Evolutionary conservation across 2,113 vertebrate species (phyloP), one percentile per base, ranked within the genome.

Genomic region (Globicephala melas): DNA sequence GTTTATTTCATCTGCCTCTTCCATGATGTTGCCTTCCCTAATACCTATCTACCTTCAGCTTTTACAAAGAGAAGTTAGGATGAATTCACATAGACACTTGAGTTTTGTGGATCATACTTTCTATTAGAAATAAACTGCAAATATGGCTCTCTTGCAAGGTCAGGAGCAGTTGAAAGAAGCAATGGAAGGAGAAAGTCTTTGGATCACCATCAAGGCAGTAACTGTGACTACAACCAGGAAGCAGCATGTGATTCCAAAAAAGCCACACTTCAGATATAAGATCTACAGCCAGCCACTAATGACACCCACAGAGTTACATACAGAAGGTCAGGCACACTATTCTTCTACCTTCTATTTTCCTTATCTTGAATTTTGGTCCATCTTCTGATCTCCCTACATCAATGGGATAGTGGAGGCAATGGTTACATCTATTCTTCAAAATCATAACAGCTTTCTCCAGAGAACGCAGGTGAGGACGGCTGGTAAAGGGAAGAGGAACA

Each of bases 41-140:
- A 62, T 76, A 53, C 9, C 38, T 33, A 55, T 47, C 31, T 47
- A 55, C 17, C 26, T 17, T 89, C 41, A 71, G 36, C 25, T 26
- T 84, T 73, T 88, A 82, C 36, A 44, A 92, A 79, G 26, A 79
- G 33, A 77, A 68, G 63, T 79, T 65, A 71, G 82, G 9, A 81
- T 81, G 87, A 92, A 76, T 88, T 95, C 53, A 53, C 50, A 71
- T 23, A 83, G 25, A 88, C 17, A 1, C 1, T 31, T 95, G 23
- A 65, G 15, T 74, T 95, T 77, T 26, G 7, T 53, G 8, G 91
- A 76, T 95, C 28, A 36, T 60, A 15, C 15, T 79, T 91, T 80
- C 23, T 81, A n/a, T 33, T 82, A 92, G 55, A 96, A 96, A 73
- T 60, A 76, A 89, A 65, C 15, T 84, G 95, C 74, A 58, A 81